Evolutionary conservation across 2,797 vertebrate species (phyloP), one percentile per base, ranked within the genome.

Genomic region (Cyclopterus lumpus): DNA sequence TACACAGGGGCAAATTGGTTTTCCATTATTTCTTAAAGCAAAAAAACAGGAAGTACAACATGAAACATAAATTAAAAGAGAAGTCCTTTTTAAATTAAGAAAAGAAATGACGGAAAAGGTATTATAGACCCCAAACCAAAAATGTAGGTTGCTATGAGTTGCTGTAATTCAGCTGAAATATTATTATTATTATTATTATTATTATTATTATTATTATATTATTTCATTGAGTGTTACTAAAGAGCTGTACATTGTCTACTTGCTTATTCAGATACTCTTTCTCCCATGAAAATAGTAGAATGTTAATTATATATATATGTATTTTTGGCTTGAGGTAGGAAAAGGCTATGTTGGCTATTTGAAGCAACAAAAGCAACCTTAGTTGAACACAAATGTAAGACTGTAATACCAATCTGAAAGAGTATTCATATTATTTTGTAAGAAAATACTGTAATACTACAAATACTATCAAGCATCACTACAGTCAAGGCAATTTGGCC

Each of bases 381-480:
- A 3, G 40, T 53, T 28, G 26, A 12, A 32, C 6, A 26, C 42
- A 63, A 69, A 59, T 65, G 2, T 22, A 61, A 32, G 2, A 40
- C 59, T 40, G 49, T 34, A 42, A 62, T 10, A 53, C 16, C 40
- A 61, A 28, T 73, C 26, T 71, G 42, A 74, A 70, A 46, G 18
- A 51, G 22, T 70, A 46, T 55, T 62, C 5, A 62, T 46, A 38
- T 46, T 38, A 75, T 26, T 73, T 61, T 1, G 30, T 5, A 64
- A 54, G 22, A 80, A 80, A 74, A 71, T 22, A 44, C 59, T 81
- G n/a, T 55, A 48, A 49, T 24, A 24, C 1, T 12, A 32, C 11
- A 30, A 42, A 64, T 16, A 14, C 16, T 67, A 9, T 38, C 38
- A 38, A 12, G 30, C 44, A 44, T 57, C 34, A 65, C 62, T 12